Evolutionary conservation across 2,888 invertebrate species (phyloP), one percentile per base, ranked within the genome.

Genomic region (Tinea pellionella): DNA sequence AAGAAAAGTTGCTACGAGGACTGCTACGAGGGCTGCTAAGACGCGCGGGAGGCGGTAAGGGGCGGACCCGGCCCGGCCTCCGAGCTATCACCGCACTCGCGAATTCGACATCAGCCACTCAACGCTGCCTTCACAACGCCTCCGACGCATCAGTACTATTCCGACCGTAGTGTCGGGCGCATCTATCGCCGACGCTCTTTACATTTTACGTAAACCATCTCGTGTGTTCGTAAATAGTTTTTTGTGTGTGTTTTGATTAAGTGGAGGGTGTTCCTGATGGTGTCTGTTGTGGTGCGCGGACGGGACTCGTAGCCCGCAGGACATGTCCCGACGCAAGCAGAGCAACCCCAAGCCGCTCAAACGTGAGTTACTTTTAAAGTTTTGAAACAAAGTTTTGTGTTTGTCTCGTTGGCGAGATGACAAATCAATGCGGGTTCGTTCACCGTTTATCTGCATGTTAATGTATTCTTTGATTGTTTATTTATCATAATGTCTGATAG

Each of bases 341-440:
- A 95, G 95, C 89, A 96, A 96, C 89, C 96, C 96, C 72, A 96
- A 96, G 89, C 96, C 96, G 80, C 90, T 96, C 75, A 96, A 96
- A 96, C 94, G 96, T 96, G 89, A 92, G 94, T 93, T 57, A 12
- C 13, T 51, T 15, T 9, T 53, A 24, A 53, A 19, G 9, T 53
- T 53, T 9, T 24, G 16, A 55, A 55, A 55, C 55, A 7, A 55
- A 24, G 4, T 55, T 29, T 24, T 19, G 16, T n/a, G 59, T n/a
- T n/a, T n/a, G n/a, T n/a, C n/a, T n/a, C n/a, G n/a, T 18, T 24
- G 18, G 41, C 19, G 16, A 9, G 59, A 16, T 51, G 56, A 56
- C 70, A 68, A 73, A 74, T 73, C 78, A 74, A 75, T 77, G 78
- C 75, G 68, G 70, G 85, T 80, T 86, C 84, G 76, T 76, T 80